A percentile compares a stretch with the other conserved stretches of the same genome.
These are phyloP conservation scores for Accipiter virgatus DNA, from an alignment of 2,113 vertebrate genomes.

Conservation along the genomic window DNA sequence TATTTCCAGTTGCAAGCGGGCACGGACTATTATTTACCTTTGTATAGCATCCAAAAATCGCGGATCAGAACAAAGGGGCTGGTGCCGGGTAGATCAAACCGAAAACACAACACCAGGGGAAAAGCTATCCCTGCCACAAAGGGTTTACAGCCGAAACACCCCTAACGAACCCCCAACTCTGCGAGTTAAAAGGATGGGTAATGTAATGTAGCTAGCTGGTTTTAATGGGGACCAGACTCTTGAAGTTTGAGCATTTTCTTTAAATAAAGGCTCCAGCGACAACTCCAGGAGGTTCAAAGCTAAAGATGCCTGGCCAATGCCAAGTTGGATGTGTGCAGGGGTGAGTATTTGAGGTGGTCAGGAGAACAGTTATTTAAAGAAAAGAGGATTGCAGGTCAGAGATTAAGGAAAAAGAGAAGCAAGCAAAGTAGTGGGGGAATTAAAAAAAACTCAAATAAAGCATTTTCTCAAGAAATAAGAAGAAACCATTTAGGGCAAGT, in stretches of 20 bases:
- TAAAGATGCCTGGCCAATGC: background rate
- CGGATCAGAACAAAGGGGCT: background rate
- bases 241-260: background rate
- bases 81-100: background rate
- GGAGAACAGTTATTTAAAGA: background rate
- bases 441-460: background rate
- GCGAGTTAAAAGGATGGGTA: background rate
- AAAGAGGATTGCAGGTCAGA: background rate
- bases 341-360: background rate
- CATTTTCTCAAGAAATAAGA: background rate
- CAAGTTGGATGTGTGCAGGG: fast-evolving
- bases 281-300: background rate
- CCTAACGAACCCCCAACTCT: background rate
- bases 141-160: background rate
- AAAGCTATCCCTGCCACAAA: background rate
- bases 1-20: background rate
- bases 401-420: background rate
- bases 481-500: background rate
- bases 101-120: background rate
- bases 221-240: background rate
- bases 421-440: background rate
- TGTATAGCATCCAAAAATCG: background rate
- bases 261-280: background rate
- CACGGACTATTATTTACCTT: background rate
- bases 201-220: background rate